Evolutionary conservation across 1,140 invertebrate species (phyloP).

Genomic region (Pararge aegeria): DNA sequence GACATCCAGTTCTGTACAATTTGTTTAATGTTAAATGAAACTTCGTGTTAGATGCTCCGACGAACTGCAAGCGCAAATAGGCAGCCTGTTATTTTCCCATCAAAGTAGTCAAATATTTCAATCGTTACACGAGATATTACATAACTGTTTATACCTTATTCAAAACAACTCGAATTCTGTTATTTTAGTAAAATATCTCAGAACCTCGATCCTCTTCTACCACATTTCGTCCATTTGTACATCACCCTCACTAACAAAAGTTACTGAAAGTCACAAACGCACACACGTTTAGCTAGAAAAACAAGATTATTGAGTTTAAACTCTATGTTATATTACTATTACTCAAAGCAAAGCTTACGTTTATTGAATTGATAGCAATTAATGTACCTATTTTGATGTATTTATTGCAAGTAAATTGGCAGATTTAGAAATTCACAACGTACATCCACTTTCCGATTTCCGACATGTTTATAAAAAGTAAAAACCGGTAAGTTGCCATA

Average conservation of each 20-base stretch:
- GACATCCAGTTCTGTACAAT: constrained; percentile 46
- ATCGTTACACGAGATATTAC: constrained; percentile 21
- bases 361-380: not conserved
- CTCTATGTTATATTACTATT: not conserved
- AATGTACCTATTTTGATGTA: constrained; percentile 9
- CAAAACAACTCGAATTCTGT: constrained; percentile 37
- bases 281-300: constrained; percentile 45
- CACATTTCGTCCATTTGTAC: constrained; percentile 69
- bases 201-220: constrained; percentile 55
- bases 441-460: constrained; percentile 66
- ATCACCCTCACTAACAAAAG: constrained; percentile 68
- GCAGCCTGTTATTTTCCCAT: constrained; percentile 60
- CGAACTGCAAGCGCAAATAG: constrained; percentile 63
- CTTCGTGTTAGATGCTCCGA: constrained; percentile 54
- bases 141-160: constrained; percentile 47
- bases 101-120: constrained; percentile 25
- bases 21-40: constrained; percentile 46
- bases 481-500: constrained; percentile 49
- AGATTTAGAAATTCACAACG: constrained; percentile 49
- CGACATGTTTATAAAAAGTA: constrained; percentile 66
- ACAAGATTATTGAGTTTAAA: constrained; percentile 8
- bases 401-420: not conserved
- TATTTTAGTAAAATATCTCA: constrained; percentile 38
- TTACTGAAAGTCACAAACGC: constrained; percentile 50
- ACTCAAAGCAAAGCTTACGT: constrained; percentile 5